Conservation (phyloP, 1,140 invertebrate species). For the Drosophila persimilis region DNA sequence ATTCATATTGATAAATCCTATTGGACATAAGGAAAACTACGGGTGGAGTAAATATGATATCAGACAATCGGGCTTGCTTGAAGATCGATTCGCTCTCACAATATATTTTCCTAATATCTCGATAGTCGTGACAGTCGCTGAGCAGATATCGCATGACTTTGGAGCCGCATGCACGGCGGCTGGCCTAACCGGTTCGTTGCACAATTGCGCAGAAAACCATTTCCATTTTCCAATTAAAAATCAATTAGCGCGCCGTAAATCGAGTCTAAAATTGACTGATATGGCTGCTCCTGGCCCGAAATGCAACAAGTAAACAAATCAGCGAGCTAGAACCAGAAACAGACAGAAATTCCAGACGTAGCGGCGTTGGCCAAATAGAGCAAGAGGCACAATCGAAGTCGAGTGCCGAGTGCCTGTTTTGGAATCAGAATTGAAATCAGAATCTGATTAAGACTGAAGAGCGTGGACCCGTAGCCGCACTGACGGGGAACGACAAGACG, state of each 20-base stretch:
- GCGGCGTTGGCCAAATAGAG: conserved; percentile 48
- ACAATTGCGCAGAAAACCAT: conserved; percentile 69
- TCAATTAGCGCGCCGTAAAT: conserved; percentile 68
- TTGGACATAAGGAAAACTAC: neutral
- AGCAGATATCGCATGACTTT: conserved; percentile 25
- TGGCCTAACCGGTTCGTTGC: conserved; percentile 62
- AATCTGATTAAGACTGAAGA: too few relatives aligned
- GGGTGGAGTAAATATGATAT: too few relatives aligned
- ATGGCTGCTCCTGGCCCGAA: conserved; percentile 24
- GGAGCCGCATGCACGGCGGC: neutral
- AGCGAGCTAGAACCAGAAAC: conserved; percentile 23
- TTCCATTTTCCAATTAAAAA: conserved; percentile 76
- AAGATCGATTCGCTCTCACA: conserved; percentile 15
- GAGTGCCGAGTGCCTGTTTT: neutral
- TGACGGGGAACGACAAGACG: conserved; percentile 15
- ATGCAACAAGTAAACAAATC: conserved; percentile 18
- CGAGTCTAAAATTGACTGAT: conserved; percentile 63
- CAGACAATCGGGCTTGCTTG: neutral
- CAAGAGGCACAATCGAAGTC: conserved; percentile 15
- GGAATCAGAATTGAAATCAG: conserved; percentile 1
- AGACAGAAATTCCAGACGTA: conserved; percentile 47
- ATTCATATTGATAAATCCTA: conserved; percentile 26
- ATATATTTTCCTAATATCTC: conserved; percentile 18
- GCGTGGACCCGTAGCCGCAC: too few relatives aligned
- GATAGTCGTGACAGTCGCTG: conserved; percentile 35